Evolutionary conservation across 2,888 invertebrate genomes (phyloP).

Genomic region (Micoletzkya japonica): DNA sequence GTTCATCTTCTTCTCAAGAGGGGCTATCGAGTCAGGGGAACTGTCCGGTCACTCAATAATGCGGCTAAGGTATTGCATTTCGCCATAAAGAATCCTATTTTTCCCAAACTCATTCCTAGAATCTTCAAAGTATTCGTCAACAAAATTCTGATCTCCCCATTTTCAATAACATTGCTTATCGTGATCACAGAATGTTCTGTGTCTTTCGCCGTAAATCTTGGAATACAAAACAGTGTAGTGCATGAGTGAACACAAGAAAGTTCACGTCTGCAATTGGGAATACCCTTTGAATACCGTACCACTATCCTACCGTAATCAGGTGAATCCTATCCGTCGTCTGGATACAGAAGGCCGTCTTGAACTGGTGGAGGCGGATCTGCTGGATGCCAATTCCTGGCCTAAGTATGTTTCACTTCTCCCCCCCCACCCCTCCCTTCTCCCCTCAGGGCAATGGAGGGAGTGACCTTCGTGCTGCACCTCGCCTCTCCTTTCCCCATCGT

Average conservation of each 20-base stretch:
- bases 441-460: slow-evolving; percentile 50
- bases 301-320: too few species aligned
- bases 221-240: too few species aligned
- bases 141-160: background rate
- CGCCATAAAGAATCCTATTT: too few species aligned
- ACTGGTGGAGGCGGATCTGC: slow-evolving; percentile 59
- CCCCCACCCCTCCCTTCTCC: background rate
- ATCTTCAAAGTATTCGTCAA: background rate
- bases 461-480: slow-evolving; percentile 59
- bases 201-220: too few species aligned
- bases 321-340: slow-evolving; percentile 39
- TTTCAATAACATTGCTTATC: too few species aligned
- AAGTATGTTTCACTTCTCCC: slow-evolving; percentile 29
- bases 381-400: slow-evolving; percentile 45
- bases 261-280: too few species aligned
- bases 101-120: too few species aligned
- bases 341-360: slow-evolving; percentile 44
- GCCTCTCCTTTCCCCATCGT: slow-evolving; percentile 62
- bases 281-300: too few species aligned
- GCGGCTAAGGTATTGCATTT: slow-evolving; percentile 41
- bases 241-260: too few species aligned
- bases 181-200: too few species aligned
- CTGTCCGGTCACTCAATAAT: slow-evolving; percentile 60
- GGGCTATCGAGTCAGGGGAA: slow-evolving; percentile 68
- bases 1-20: slow-evolving; percentile 66